These are phyloP conservation scores for Stenichneumon culpator DNA, from an alignment of 2,888 invertebrate genomes.

Conservation along the genomic window DNA sequence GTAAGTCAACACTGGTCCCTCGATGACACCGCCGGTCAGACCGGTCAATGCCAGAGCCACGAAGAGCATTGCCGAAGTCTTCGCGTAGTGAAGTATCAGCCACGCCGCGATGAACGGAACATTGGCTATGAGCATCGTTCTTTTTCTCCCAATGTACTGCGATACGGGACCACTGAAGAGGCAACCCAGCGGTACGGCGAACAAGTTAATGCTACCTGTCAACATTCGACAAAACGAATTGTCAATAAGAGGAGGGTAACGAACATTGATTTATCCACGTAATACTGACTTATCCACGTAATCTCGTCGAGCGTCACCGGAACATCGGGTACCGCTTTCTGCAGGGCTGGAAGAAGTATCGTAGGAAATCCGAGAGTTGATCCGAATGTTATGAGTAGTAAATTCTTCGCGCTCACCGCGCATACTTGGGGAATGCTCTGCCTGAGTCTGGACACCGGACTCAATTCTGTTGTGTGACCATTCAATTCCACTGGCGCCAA, in stretches of 20 bases:
- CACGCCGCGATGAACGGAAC: slow-evolving; percentile 91
- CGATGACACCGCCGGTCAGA: slow-evolving; percentile 91
- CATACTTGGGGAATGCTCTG: slow-evolving; percentile 90
- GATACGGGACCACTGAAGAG: slow-evolving; percentile 91
- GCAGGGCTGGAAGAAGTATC: slow-evolving; percentile 92
- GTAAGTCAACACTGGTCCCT: slow-evolving; percentile 94
- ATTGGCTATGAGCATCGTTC: slow-evolving; percentile 88
- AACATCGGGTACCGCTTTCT: slow-evolving; percentile 83
- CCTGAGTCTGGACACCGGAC: slow-evolving; percentile 76
- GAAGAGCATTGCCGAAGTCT: slow-evolving; percentile 88
- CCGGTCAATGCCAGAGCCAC: slow-evolving; percentile 91
- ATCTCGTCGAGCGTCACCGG: slow-evolving; percentile 79
- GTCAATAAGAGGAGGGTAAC: background rate
- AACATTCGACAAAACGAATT: background rate
- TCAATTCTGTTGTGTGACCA: slow-evolving; percentile 68
- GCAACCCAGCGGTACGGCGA: slow-evolving; percentile 93
- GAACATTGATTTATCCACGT: background rate
- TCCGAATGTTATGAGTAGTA: slow-evolving; percentile 91
- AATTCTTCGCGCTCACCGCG: slow-evolving; percentile 93
- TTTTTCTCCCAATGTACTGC: slow-evolving; percentile 90
- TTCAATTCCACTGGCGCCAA: slow-evolving; percentile 68
- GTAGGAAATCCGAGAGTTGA: slow-evolving; percentile 94
- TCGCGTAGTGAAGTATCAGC: slow-evolving; percentile 90
- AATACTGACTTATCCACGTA: slow-evolving; percentile 82
- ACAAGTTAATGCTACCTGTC: slow-evolving; percentile 92